Conservation (phyloP, 2,797 vertebrate genomes). For the Crax fasciolata region DNA sequence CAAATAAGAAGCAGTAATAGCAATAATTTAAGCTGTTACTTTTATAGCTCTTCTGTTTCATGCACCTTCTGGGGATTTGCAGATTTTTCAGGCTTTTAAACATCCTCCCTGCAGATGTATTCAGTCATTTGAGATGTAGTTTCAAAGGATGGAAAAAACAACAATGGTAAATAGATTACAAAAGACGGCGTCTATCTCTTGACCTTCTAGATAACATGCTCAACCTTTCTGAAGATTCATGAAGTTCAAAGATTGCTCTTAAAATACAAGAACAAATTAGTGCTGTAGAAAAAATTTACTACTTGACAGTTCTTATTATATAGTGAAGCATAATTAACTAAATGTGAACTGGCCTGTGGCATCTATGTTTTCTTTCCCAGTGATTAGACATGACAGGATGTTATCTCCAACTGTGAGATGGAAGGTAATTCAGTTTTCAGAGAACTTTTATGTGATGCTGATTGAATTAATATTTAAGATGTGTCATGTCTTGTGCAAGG, state of each 20-base stretch:
- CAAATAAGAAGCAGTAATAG: neutral
- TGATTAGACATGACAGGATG: slow-evolving; percentile 74
- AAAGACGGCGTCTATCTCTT: neutral
- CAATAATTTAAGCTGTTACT: slow-evolving; percentile 3
- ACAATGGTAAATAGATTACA: neutral
- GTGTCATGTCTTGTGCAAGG: slow-evolving; percentile 36
- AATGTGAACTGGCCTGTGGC: slow-evolving; percentile 46
- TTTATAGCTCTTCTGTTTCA: slow-evolving; percentile 11
- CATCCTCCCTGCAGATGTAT: neutral
- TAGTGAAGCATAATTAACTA: slow-evolving; percentile 66
- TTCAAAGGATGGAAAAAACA: neutral
- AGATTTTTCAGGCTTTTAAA: neutral
- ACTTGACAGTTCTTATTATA: slow-evolving; percentile 65
- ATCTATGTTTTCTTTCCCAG: slow-evolving; percentile 49
- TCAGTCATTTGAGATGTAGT: neutral
- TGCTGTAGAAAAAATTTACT: slow-evolving; percentile 40
- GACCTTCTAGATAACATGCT: neutral
- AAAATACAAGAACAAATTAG: slow-evolving; percentile 3
- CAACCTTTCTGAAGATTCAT: neutral
- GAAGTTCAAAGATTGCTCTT: slow-evolving; percentile 37
- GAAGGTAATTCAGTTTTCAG: slow-evolving; percentile 77
- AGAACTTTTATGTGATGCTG: slow-evolving; percentile 69
- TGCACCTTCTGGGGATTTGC: slow-evolving; percentile 23
- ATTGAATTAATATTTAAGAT: slow-evolving; percentile 74
- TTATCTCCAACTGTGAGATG: slow-evolving; percentile 75